Conservation (phyloP, 2,888 invertebrate species). For the Perizoma affinitatum region DNA sequence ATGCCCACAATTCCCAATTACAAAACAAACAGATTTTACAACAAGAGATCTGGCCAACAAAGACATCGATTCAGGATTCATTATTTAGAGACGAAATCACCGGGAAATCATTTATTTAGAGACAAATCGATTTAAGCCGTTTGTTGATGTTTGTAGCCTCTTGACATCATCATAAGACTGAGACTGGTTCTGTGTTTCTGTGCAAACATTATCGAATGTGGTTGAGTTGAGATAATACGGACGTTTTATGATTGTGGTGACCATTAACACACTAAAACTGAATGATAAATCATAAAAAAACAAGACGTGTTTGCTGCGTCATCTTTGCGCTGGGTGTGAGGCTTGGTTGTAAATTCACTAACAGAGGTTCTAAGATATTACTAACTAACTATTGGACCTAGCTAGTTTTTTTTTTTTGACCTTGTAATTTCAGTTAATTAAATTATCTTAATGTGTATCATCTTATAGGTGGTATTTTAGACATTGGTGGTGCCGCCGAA, state of each 20-base stretch:
- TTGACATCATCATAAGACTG: conserved; percentile 32
- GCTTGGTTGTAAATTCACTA: not conserved
- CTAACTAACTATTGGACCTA: no score
- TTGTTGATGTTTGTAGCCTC: conserved; percentile 20
- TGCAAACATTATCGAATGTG: not conserved
- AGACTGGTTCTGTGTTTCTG: conserved; percentile 25
- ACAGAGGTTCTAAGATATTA: not conserved
- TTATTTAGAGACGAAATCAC: not conserved
- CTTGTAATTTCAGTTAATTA: no score
- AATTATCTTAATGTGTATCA: no score
- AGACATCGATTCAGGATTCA: not conserved
- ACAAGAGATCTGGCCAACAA: conserved; percentile 7
- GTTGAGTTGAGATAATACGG: conserved; percentile 9
- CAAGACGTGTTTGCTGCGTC: no score
- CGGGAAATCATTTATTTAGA: conserved; percentile 4
- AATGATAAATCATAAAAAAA: no score
- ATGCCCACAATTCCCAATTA: not conserved
- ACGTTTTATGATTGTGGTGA: conserved; percentile 15
- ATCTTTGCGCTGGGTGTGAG: not conserved
- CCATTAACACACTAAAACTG: not conserved
- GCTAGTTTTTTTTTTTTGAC: no score
- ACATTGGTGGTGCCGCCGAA: no score
- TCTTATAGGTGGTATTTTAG: no score
- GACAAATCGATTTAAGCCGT: conserved; percentile 8
- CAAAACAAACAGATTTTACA: conserved; percentile 6